Evolutionary conservation across 1,140 invertebrate genomes (phyloP).

Genomic region (Coenobita brevimanus): DNA sequence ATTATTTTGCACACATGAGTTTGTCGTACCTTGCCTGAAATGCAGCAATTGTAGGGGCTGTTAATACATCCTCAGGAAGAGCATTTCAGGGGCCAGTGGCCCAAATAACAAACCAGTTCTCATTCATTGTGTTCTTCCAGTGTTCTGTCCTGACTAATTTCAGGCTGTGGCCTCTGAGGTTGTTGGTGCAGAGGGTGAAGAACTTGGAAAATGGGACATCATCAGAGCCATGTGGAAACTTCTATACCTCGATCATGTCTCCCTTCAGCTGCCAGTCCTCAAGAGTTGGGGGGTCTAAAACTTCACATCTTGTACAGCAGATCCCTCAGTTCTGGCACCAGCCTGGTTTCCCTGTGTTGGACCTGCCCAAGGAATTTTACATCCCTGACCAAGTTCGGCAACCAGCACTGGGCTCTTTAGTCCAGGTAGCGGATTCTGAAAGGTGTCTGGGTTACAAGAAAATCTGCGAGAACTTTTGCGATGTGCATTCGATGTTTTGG

Average conservation of each 20-base stretch:
- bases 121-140: background rate
- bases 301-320: no score
- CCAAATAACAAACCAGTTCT: background rate
- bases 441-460: no score
- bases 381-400: no score
- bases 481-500: no score
- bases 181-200: background rate
- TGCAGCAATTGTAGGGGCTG: background rate
- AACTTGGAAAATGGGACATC: background rate
- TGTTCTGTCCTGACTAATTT: background rate
- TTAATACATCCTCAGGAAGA: background rate
- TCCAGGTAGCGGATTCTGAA: no score
- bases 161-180: slow-evolving; percentile 4
- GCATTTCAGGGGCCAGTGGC: background rate
- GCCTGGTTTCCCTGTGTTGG: no score
- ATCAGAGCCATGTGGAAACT: background rate
- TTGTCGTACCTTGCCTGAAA: background rate
- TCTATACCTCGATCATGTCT: background rate
- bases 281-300: background rate
- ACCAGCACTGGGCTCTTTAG: no score
- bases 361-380: no score
- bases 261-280: background rate
- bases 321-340: no score
- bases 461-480: no score
- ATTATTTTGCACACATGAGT: no score